Evolutionary conservation across 2,113 vertebrate genomes (phyloP), one percentile per base, ranked within the genome.

Genomic region (Amazona guildingii): DNA sequence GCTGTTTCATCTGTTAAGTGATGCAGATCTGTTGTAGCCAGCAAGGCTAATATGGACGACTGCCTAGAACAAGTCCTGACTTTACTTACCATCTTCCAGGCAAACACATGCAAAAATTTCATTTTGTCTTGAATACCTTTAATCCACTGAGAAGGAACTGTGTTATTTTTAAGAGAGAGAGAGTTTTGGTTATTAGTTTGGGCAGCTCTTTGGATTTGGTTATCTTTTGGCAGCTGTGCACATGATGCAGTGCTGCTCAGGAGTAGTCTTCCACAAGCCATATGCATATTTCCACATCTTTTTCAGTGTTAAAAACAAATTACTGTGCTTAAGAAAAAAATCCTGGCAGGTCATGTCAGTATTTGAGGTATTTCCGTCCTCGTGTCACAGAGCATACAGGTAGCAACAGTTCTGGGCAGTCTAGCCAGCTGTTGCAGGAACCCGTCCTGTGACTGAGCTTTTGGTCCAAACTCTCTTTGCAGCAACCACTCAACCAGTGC

Each of bases 21-120:
- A 23, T 64, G 19, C 13, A 49, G n/a, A n/a, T 27, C 5, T 39
- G 11, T 21, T 79, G 8, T 80, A 84, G 28, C 33, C 57, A 33
- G 14, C 17, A 72, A 79, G 25, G 13, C n/a, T 48, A 28, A 0
- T 17, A 13, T 51, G 12, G 6, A 13, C 33, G 6, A 11, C 33
- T 87, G 39, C 39, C 7, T 82, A 5, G 48, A 75, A 21, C 15
- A 54, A 2, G 23, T 52, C 49, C 19, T 66, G 31, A 29, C 1
- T 0, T 61, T 54, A 21, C 14, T 82, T 8, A 9, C 25, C 0
- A 0, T 55, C 39, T 62, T 68, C n/a, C 57, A 59, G 37, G 19
- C 14, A 48, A 27, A 72, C 23, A 8, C 18, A 59, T 31, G 43
- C 37, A 27, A 39, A 74, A 76, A 46, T 6, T 12, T 35, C 20